A percentile compares a stretch with the other conserved stretches of the same genome.
Conservation (phyloP, 2,113 vertebrate species). For the Chloropsis cyanopogon region DNA sequence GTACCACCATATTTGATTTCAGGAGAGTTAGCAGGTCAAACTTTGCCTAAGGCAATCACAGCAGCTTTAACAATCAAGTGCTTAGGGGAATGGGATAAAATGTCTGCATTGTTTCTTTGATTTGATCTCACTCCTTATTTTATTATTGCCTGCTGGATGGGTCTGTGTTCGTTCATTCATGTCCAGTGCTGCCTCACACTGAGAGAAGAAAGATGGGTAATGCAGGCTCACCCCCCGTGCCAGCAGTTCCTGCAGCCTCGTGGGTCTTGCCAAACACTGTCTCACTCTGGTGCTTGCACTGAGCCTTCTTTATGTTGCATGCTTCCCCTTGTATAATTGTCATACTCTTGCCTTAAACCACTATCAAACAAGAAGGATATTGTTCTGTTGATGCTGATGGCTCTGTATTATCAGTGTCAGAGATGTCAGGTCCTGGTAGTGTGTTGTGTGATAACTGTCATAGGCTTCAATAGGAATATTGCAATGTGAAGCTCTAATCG, state of each 20-base stretch:
- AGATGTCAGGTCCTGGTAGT: neutral
- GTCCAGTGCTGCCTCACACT: neutral
- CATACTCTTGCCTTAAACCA: neutral
- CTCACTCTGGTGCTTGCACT: neutral
- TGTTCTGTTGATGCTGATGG: neutral
- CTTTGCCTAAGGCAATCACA: slow-evolving; percentile 12
- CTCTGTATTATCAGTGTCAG: neutral
- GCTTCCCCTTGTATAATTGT: neutral
- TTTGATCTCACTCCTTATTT: slow-evolving; percentile 4
- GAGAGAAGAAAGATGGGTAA: neutral
- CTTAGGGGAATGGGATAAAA: neutral
- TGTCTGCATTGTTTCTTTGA: neutral
- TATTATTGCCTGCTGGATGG: neutral
- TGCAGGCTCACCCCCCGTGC: neutral
- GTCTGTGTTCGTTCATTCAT: neutral
- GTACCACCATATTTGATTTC: neutral
- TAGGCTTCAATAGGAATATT: neutral
- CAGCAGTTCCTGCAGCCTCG: neutral
- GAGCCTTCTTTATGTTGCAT: neutral
- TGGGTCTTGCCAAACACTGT: neutral
- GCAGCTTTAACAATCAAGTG: neutral
- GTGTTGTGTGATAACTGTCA: neutral
- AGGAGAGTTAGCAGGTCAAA: neutral
- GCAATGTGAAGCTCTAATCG: neutral
- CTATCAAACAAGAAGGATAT: neutral